Evolutionary conservation across 1,140 invertebrate genomes (phyloP), one percentile per base, ranked within the genome.

Genomic region (Nixonia krombeini): DNA sequence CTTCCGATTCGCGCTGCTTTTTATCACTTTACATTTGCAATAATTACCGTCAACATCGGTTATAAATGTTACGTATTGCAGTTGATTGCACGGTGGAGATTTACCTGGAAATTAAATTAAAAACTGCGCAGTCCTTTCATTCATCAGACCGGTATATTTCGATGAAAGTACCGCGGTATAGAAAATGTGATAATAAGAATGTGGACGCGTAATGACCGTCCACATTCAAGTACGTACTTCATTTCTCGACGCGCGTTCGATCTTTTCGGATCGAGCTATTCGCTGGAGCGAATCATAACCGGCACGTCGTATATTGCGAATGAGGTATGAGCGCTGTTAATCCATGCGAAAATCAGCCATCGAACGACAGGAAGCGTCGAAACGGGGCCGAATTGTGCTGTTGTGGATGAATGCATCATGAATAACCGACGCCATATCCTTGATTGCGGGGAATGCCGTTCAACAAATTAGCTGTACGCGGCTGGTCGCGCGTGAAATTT

Each of bases 371-470:
- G 35, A 52, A 62, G 51, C 40, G 31, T 59, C 38, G 49, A 53
- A 66, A 23, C 45, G 55, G 28, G 15, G 8, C 35, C 33, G 33
- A 42, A 64, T 28, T 38, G 17, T 25, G 35, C 35, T 65, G 44
- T 58, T 58, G 26, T 16, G 35, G 41, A 65, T 66, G 52, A 66
- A 63, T 53, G 45, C 35, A 13, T 72, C 53, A 53, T 53, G 46
- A 49, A 72, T 72, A 74, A 72, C 59, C 55, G 45, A 26, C 42
- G 33, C 47, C 42, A 51, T 29, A 63, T 73, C 61, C 31, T 63
- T 42, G 31, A 70, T 73, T 38, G 59, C 68, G 53, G 55, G 49
- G 44, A 62, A 61, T 41, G 64, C 57, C 53, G 57, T 58, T 29
- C 42, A 42, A 46, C 40, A 35, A 66, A 59, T 73, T 71, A 63